Percentiles rank a stretch among this genome's conserved stretches.
phyloP scores from a whole-genome alignment of 2,888 invertebrate genomes.

The Timandra comae region DNA sequence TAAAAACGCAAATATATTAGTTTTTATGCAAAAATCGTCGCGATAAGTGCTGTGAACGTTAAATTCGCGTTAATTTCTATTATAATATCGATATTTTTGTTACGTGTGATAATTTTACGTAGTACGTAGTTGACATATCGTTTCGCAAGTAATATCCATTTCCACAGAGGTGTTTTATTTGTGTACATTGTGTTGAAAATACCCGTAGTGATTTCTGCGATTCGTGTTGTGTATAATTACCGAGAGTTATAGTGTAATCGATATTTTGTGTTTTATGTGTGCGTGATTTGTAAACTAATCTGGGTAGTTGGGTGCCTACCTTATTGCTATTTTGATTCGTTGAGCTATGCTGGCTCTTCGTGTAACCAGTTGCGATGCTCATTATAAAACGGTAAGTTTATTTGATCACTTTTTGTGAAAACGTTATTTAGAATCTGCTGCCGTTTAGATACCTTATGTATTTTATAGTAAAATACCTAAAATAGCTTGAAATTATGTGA shows the following conservation, averaged over 20 bases:
- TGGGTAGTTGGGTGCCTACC: constrained; percentile 25
- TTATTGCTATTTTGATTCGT: constrained; percentile 2
- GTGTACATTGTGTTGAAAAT: constrained; percentile 59
- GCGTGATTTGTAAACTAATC: constrained; percentile 22
- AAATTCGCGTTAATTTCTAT: constrained; percentile 8
- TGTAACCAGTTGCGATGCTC: not conserved
- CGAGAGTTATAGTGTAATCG: constrained; percentile 27
- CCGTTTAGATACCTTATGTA: too few species aligned
- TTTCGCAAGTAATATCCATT: constrained; percentile 56
- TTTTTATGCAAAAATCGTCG: constrained; percentile 10
- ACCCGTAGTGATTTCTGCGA: constrained; percentile 35
- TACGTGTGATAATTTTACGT: constrained; percentile 46
- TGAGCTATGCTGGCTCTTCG: not conserved
- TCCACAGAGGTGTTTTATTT: constrained; percentile 60
- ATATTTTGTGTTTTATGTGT: constrained; percentile 36
- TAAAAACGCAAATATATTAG: constrained; percentile 28
- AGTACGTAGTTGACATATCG: constrained; percentile 54
- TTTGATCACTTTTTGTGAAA: too few species aligned
- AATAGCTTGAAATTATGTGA: too few species aligned
- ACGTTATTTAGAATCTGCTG: too few species aligned
- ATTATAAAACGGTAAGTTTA: not conserved
- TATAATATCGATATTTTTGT: constrained; percentile 9
- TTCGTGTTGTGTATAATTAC: constrained; percentile 27
- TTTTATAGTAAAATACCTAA: too few species aligned
- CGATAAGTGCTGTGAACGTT: constrained; percentile 11